Evolutionary conservation across 1,140 invertebrate genomes (phyloP).

Genomic region (Drosophila takahashii): DNA sequence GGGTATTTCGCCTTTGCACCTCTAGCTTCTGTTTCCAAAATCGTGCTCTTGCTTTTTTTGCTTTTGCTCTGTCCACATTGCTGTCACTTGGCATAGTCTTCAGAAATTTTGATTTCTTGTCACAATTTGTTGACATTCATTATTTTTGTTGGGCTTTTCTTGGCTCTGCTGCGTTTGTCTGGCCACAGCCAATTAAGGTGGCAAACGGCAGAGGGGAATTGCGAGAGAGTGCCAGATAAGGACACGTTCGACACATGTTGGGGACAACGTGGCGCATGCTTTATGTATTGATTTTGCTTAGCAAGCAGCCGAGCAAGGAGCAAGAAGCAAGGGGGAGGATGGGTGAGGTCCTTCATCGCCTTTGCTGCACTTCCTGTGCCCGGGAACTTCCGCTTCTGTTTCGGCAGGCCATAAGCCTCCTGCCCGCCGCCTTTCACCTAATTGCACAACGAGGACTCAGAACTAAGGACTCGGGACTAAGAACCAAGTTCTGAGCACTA

Average conservation of each 20-base stretch:
- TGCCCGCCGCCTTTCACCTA: slow-evolving; percentile 60
- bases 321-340: background rate
- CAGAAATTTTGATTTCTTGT: slow-evolving; percentile 79
- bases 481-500: slow-evolving; percentile 1
- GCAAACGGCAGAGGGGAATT: slow-evolving; percentile 48
- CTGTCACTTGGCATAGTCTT: slow-evolving; percentile 53
- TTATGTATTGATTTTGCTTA: slow-evolving; percentile 72
- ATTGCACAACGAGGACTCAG: slow-evolving; percentile 70
- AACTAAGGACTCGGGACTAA: slow-evolving; percentile 18
- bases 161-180: slow-evolving; percentile 15
- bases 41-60: background rate
- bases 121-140: slow-evolving; percentile 83
- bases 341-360: slow-evolving; percentile 41
- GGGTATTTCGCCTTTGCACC: slow-evolving; percentile 9
- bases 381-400: slow-evolving; percentile 61
- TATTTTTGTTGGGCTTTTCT: slow-evolving; percentile 44
- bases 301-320: slow-evolving; percentile 41
- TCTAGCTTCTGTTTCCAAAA: background rate
- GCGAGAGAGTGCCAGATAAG: slow-evolving; percentile 7
- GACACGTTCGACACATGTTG: slow-evolving; percentile 56
- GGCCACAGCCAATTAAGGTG: slow-evolving; percentile 73
- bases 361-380: slow-evolving; percentile 68
- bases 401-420: slow-evolving; percentile 35
- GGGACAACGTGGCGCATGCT: slow-evolving; percentile 64
- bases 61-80: slow-evolving; percentile 20